phyloP scores from a whole-genome alignment of 2,888 invertebrate species.

The Phyto melanocephala region DNA sequence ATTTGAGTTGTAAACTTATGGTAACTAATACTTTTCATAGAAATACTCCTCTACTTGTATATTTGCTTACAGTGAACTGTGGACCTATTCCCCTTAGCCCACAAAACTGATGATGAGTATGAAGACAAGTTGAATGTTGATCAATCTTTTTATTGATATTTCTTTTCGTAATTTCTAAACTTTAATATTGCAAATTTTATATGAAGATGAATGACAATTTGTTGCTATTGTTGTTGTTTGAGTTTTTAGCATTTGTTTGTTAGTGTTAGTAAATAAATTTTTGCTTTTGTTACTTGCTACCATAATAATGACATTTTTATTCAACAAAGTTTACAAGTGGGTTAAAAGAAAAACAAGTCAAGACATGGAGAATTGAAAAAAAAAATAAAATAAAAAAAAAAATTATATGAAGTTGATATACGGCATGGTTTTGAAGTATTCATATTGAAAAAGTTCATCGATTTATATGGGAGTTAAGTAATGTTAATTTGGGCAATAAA shows the following conservation, averaged over 20 bases:
- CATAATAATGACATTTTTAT: constrained; percentile 43
- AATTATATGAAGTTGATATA: not conserved
- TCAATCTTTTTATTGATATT: constrained; percentile 28
- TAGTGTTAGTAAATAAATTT: not conserved
- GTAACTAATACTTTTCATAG: not conserved
- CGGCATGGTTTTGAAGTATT: not conserved
- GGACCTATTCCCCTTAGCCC: not conserved
- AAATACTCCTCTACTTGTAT: not conserved
- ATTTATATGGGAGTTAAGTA: constrained; percentile 1
- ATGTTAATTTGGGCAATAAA: not conserved
- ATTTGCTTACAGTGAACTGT: not conserved
- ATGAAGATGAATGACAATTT: not conserved
- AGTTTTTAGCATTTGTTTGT: constrained; percentile 1
- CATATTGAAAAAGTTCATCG: constrained; percentile 44
- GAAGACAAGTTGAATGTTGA: constrained; percentile 7
- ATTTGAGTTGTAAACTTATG: constrained; percentile 38
- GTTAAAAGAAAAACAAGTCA: constrained; percentile 16
- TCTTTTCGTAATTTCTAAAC: constrained; percentile 7
- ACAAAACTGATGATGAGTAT: not conserved
- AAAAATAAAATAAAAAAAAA: too few species aligned
- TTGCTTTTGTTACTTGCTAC: not conserved
- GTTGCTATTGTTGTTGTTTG: constrained; percentile 1
- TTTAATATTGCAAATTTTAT: constrained; percentile 5
- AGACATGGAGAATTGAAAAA: too few species aligned
- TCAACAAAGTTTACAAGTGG: constrained; percentile 35